These are phyloP conservation scores for Cenopis cana DNA, from an alignment of 2,888 invertebrate genomes.

Conservation along the genomic window DNA sequence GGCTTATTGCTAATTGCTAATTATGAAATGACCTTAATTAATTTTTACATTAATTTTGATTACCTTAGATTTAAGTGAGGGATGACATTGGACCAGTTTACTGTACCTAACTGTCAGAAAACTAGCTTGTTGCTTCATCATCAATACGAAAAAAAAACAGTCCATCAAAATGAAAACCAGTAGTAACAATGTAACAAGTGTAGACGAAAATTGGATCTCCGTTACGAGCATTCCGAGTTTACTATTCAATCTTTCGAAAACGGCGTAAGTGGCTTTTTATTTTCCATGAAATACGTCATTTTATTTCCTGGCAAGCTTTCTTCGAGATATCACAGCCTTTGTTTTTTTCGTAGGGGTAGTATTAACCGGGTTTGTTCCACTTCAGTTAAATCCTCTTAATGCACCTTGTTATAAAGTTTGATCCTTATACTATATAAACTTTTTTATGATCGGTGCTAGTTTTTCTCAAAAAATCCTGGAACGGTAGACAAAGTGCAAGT, in stretches of 20 bases:
- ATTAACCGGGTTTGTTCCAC: not conserved
- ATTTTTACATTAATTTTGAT: no score
- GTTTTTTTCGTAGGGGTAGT: constrained; percentile 5
- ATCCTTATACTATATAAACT: not conserved
- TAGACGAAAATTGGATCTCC: constrained; percentile 56
- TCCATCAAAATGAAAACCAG: constrained; percentile 24
- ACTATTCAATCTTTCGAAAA: constrained; percentile 33
- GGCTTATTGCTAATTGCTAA: no score
- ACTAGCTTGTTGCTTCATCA: no score
- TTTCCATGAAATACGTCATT: not conserved
- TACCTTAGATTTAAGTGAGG: no score
- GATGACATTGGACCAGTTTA: no score
- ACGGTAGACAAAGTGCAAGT: no score
- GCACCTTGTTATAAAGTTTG: not conserved
- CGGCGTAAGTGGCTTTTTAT: not conserved
- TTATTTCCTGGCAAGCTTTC: not conserved
- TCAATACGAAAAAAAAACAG: not conserved
- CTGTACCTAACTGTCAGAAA: no score
- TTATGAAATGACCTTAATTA: no score
- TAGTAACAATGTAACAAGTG: constrained; percentile 45
- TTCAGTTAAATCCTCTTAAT: not conserved
- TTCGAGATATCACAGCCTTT: constrained; percentile 27
- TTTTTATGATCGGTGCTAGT: no score
- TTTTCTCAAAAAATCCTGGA: no score
- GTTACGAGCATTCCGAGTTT: constrained; percentile 55